A percentile compares a stretch with the other conserved stretches of the same genome.
These are phyloP conservation scores for Callimorpha dominula DNA, from an alignment of 2,888 invertebrate species.

Conservation along the genomic window DNA sequence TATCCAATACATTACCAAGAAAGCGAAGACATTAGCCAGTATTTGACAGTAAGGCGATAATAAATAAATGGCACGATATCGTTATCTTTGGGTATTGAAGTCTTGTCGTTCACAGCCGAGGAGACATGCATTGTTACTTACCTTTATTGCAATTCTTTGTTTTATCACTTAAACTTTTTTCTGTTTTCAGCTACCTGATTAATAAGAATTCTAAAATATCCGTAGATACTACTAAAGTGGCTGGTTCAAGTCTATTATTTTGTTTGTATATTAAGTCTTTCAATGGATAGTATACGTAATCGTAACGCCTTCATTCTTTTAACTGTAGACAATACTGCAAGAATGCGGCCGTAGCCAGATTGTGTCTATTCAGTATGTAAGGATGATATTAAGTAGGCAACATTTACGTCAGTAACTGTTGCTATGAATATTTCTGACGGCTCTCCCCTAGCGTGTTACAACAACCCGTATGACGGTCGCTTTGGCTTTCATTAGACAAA, in stretches of 20 bases:
- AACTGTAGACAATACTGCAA: no score
- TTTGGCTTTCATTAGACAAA: neutral
- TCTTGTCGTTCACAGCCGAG: neutral
- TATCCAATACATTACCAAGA: neutral
- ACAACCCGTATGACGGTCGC: neutral
- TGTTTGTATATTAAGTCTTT: no score
- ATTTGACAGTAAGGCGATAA: neutral
- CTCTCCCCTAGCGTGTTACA: neutral
- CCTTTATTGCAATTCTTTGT: slow-evolving; percentile 9
- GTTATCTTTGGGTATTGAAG: neutral
- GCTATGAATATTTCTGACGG: slow-evolving; percentile 18
- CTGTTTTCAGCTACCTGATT: no score
- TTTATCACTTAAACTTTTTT: neutral
- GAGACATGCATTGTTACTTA: slow-evolving; percentile 13
- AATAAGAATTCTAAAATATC: no score
- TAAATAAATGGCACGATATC: neutral
- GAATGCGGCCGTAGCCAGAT: no score
- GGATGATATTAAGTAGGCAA: neutral
- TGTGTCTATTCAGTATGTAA: neutral
- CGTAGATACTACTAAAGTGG: no score
- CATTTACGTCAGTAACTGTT: neutral
- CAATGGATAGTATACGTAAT: no score
- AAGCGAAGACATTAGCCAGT: neutral
- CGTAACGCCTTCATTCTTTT: no score
- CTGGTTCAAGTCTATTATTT: no score